Conservation (phyloP, 2,797 vertebrate species). For the Pangasius larnaudii region DNA sequence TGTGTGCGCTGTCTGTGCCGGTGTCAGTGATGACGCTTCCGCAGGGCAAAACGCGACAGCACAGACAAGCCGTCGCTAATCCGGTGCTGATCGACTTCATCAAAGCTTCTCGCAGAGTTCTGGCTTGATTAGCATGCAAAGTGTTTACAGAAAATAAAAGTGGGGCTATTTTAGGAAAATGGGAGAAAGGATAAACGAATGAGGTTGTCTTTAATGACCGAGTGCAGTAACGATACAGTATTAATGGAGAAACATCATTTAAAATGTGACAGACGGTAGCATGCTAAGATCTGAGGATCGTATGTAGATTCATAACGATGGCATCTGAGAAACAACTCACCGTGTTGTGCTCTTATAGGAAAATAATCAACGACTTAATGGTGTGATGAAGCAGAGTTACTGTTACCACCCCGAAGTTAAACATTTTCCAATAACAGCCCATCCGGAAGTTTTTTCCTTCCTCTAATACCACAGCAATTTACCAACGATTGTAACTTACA, state of each 20-base stretch:
- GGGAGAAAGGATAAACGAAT: neutral
- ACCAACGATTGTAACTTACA: neutral
- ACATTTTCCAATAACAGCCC: neutral
- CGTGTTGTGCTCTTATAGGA: neutral
- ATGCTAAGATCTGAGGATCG: neutral
- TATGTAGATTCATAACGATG: neutral
- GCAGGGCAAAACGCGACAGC: slow-evolving; percentile 27
- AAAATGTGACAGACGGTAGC: neutral
- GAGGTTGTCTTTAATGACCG: neutral
- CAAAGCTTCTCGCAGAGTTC: slow-evolving; percentile 3
- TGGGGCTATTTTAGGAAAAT: neutral
- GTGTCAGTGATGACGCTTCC: slow-evolving; percentile 21
- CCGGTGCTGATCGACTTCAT: slow-evolving; percentile 8
- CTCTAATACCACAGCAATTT: neutral
- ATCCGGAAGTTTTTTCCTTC: neutral
- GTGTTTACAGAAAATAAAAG: neutral
- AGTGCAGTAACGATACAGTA: neutral
- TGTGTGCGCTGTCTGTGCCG: neutral
- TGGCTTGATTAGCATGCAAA: slow-evolving; percentile 10
- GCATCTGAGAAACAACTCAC: neutral
- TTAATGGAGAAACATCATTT: neutral
- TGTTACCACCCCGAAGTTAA: too few species aligned
- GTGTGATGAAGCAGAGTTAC: neutral
- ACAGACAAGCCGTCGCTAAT: slow-evolving; percentile 16
- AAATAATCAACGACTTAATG: neutral